Conservation (phyloP, 2,888 invertebrate genomes). For the Rhagium mordax region DNA sequence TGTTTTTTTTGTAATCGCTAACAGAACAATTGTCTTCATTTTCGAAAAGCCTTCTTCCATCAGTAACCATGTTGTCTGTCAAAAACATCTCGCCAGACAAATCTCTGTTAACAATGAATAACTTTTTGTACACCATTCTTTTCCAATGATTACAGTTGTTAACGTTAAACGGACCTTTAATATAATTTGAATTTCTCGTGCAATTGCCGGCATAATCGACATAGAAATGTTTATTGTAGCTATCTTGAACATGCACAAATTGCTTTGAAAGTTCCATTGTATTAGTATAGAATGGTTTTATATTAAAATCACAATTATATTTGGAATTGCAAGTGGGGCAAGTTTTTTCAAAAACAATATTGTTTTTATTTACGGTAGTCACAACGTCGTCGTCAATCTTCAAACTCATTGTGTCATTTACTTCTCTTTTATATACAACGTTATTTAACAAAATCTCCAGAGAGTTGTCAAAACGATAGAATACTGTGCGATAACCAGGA, state of each 20-base stretch:
- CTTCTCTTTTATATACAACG: conserved; percentile 38
- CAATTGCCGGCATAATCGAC: conserved; percentile 54
- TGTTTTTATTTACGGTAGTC: conserved; percentile 40
- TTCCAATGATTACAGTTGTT: conserved; percentile 51
- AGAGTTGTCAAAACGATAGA: conserved; percentile 46
- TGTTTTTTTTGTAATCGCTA: neutral
- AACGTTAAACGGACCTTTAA: conserved; percentile 44
- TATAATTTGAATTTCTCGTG: conserved; percentile 46
- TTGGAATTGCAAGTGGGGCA: conserved; percentile 49
- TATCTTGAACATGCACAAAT: conserved; percentile 54
- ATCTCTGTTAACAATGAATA: conserved; percentile 52
- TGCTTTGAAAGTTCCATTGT: conserved; percentile 31
- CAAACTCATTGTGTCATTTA: conserved; percentile 34
- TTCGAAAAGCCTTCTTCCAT: conserved; percentile 1
- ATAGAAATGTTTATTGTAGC: conserved; percentile 55
- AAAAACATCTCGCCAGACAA: conserved; percentile 48
- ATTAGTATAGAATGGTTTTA: conserved; percentile 41
- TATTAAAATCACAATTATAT: conserved; percentile 46
- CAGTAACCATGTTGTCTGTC: conserved; percentile 44
- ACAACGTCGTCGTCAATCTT: conserved; percentile 41
- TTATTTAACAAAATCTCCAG: conserved; percentile 45
- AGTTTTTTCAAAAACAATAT: conserved; percentile 48
- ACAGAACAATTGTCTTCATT: conserved; percentile 11
- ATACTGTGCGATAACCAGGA: conserved; percentile 54
- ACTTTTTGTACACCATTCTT: conserved; percentile 48